Base-by-base conservation (phyloP, 1,140 invertebrate species). In the Musca vetustissima region DNA sequence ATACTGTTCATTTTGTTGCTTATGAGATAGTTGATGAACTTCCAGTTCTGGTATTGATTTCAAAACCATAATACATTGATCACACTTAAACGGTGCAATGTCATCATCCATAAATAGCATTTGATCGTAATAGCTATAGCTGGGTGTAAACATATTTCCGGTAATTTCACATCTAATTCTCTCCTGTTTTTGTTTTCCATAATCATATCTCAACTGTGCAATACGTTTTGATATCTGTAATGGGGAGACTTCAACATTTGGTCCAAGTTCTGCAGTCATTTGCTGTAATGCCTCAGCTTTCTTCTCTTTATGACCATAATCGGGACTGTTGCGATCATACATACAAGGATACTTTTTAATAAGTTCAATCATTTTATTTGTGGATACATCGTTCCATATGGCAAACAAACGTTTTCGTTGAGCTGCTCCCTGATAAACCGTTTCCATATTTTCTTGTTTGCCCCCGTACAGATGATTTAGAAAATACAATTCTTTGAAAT, bases 161-260 rank as follows among this genome's bases (percentile, higher is more conserved):
- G 69, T 69, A 0, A 75, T 75, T 13, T 80, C 78, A 50, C 78
- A 76, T 21, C 73, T 74, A 14, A 80, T 24, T 8, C 78, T 74
- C 24, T 80, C 78, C 61, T 73, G 72, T 48, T 80, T 80, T 66
- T 80, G 78, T 19, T 78, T 80, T 28, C 76, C 77, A 65, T 80
- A 80, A 43, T 80, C 78, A 24, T 80, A 80, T 48, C 78, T 78
- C 59, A 80, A 66, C 67, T 80, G 78, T 0, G 78, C 80, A 8
- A 80, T 78, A 25, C 78, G 78, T 59, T 80, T 80, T 3, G 78
- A 80, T 47, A 80, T 80, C 66, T 80, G 78, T 43, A 80, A 80
- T 55, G 78, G 78, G 48, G 72, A 73, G 22, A 80, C 78, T 48
- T 80, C 78, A 32, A 80, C 78, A 21, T 75, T 52, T 32, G 75